Base-by-base conservation (phyloP, 2,113 vertebrate species). In the Oncorhynchus tshawytscha region DNA sequence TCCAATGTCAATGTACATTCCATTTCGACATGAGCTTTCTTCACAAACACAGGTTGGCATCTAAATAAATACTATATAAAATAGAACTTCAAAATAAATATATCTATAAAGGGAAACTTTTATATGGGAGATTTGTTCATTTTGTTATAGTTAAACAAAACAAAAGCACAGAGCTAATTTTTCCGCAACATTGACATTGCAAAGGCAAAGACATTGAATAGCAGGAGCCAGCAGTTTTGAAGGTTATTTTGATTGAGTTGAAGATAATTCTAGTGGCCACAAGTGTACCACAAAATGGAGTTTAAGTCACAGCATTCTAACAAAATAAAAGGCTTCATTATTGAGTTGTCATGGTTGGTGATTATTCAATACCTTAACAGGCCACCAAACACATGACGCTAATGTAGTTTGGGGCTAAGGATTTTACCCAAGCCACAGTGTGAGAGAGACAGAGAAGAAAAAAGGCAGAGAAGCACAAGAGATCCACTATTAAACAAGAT, bases 41-140 rank as follows among this genome's bases (percentile, higher is more conserved):
- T 98, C 98, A 98, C 96, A 96, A 98, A 96, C 97, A 96, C 96
- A 96, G 96, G 96, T 97, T 96, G 96, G 96, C 95, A 97, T 98
- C 97, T 99, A 99, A 99, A 99, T 99, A 99, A 99, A 99, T 99
- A 99, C 97, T 99, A 99, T 99, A 94, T 99, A 99, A 99, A 99
- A 99, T 99, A 99, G 97, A 99, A 95, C 96, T 98, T 98, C 97
- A 96, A 98, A 99, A 99, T 99, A 99, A 99, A 99, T 99, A 99
- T 98, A 97, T 99, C 95, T 99, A 98, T 97, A 98, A 97, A 97
- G 96, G 94, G 96, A 97, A 91, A 88, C 91, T 94, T 94, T 92
- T 88, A 11, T 45, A 45, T 45, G 92, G 89, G 92, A 91, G 87
- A 83, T 85, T 88, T 91, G 81, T 76, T 84, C 84, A 89, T 91